Base-by-base conservation (phyloP, 2,113 vertebrate species). In the Syrrhaptes paradoxus region DNA sequence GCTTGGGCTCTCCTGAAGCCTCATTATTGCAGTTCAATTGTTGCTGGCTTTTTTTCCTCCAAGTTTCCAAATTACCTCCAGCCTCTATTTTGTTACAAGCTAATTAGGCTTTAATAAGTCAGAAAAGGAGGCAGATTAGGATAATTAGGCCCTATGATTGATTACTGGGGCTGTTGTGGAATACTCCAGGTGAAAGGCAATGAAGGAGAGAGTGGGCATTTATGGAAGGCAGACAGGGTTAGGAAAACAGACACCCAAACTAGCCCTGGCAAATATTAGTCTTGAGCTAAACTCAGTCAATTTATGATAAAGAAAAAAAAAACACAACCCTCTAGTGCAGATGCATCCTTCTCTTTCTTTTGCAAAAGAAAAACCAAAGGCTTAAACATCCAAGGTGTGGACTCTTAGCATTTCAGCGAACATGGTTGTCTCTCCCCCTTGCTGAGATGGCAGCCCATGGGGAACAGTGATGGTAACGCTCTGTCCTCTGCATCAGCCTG, bases 21-120 rank as follows among this genome's bases (percentile, higher is more conserved):
- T 94, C 86, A 74, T 93, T 95, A 87, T 19, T 93, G 28, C 62
- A 83, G 62, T 87, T 87, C 96, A 95, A 89, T 95, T 87, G 90
- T 94, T 95, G 51, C 46, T 91, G 89, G 66, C 51, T 78, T 89
- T 79, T 87, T 95, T 83, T 54, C 41, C 48, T 95, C 51, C 36
- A 24, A 79, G 78, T 95, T 94, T 90, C 77, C 87, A 95, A 96
- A 96, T 96, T 95, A 95, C 87, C 78, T 95, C 86, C 67, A 96
- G 78, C 87, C 43, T 93, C 85, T 92, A 28, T 82, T 78, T 95
- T 96, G 87, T 96, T 96, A 85, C 85, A 87, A 92, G 89, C 67
- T 93, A 96, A 97, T 96, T 95, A 93, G 95, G 65, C 51, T 87
- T 95, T 96, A 97, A 91, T 95, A 95, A 94, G 77, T 87, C 90